phyloP scores from a whole-genome alignment of 2,113 vertebrate species.

The Alosa alosa region DNA sequence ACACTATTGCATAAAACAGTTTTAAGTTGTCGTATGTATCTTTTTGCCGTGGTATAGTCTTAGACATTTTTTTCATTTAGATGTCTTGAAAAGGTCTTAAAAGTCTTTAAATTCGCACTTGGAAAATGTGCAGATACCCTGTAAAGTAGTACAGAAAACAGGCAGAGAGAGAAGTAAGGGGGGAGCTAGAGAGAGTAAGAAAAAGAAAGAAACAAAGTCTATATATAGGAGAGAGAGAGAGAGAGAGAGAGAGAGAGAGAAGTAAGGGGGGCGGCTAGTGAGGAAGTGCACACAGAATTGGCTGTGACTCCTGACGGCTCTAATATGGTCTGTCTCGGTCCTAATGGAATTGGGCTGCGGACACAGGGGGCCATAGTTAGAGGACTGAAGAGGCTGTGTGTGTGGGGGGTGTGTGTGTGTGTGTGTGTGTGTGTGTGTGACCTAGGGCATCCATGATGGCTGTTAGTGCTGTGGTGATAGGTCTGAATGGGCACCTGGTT shows the following conservation, averaged over 20 bases:
- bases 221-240: background rate
- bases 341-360: slow-evolving; percentile 8
- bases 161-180: background rate
- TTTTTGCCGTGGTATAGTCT: too few relatives aligned
- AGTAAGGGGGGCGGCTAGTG: background rate
- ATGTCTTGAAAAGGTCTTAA: too few relatives aligned
- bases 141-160: background rate
- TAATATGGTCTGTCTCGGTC: background rate
- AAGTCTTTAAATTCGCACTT: too few relatives aligned
- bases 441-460: background rate
- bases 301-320: slow-evolving; percentile 6
- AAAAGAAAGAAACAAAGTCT: background rate
- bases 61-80: too few relatives aligned
- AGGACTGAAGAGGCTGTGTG: background rate
- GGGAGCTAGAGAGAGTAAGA: background rate
- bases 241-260: background rate
- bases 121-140: too few relatives aligned
- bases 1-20: too few relatives aligned
- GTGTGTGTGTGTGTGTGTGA: slow-evolving; percentile 9
- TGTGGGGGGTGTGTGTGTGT: background rate
- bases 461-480: slow-evolving; percentile 1
- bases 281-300: background rate
- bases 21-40: too few relatives aligned
- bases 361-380: background rate
- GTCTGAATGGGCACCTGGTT: background rate